phyloP scores from a whole-genome alignment of 1,140 invertebrate species.

The Temnothorax longispinosus region DNA sequence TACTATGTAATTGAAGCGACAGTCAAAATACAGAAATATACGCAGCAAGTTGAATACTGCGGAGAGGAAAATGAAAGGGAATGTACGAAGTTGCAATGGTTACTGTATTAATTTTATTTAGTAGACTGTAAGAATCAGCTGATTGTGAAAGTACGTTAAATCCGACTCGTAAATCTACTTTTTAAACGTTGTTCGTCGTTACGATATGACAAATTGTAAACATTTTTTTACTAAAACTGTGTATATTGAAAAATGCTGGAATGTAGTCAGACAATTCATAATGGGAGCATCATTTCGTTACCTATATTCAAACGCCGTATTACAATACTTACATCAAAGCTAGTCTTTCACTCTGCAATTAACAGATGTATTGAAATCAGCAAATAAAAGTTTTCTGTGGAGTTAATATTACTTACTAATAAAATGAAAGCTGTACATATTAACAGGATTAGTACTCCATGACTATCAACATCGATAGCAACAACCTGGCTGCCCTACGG shows the following conservation, averaged over 20 bases:
- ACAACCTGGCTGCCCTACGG: not conserved
- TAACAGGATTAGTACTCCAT: not conserved
- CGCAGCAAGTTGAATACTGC: slow-evolving; percentile 18
- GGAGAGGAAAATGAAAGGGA: slow-evolving; percentile 19
- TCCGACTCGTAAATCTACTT: slow-evolving; percentile 70
- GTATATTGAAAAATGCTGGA: not conserved
- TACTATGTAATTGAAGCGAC: slow-evolving; percentile 49
- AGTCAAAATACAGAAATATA: slow-evolving; percentile 46
- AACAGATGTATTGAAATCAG: not conserved
- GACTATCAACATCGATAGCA: slow-evolving; percentile 26
- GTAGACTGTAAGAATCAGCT: slow-evolving; percentile 65
- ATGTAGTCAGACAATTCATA: not conserved
- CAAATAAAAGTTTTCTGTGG: not conserved
- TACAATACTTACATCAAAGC: not conserved
- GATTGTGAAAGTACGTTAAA: slow-evolving; percentile 75
- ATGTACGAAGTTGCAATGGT: slow-evolving; percentile 30
- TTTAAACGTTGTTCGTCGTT: slow-evolving; percentile 39
- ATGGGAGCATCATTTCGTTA: not conserved
- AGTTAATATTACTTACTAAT: not conserved
- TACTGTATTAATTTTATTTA: slow-evolving; percentile 63
- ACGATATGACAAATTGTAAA: slow-evolving; percentile 24
- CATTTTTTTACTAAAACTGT: not conserved
- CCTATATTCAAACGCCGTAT: not conserved
- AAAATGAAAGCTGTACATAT: not conserved
- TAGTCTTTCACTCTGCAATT: not conserved